These are phyloP conservation scores for Girardia tigrina DNA, from an alignment of 2,888 invertebrate species.

Conservation along the genomic window DNA sequence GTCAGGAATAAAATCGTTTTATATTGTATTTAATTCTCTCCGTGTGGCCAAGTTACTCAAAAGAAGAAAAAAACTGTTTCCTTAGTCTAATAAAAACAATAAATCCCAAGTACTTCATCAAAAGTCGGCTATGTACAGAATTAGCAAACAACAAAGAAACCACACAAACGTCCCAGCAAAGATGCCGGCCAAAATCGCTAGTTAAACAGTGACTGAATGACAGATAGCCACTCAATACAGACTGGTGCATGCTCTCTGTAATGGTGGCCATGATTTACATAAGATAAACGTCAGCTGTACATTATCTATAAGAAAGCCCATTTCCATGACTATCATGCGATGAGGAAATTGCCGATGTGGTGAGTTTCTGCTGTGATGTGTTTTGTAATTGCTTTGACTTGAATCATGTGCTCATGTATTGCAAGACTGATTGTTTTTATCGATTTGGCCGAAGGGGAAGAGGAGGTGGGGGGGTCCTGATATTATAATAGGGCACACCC, in stretches of 20 bases:
- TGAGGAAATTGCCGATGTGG: conserved; percentile 23
- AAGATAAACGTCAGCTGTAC: conserved; percentile 23
- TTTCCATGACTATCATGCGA: conserved; percentile 23
- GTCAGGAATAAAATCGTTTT: conserved; percentile 2
- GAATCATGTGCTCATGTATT: conserved; percentile 23
- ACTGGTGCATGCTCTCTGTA: conserved; percentile 5
- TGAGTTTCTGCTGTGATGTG: neutral
- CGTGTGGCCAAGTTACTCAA: conserved; percentile 23
- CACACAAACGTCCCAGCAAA: conserved; percentile 23
- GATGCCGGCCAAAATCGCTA: conserved; percentile 23
- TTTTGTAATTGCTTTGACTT: conserved; percentile 23
- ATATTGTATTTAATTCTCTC: conserved; percentile 7
- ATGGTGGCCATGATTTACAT: conserved; percentile 20
- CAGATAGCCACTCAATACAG: conserved; percentile 23
- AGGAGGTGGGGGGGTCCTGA: neutral
- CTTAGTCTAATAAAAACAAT: conserved; percentile 17
- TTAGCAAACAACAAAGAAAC: conserved; percentile 23
- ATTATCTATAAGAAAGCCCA: conserved; percentile 20
- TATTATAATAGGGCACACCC: conserved; percentile 23
- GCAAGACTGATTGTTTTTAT: conserved; percentile 23
- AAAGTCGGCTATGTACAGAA: conserved; percentile 23
- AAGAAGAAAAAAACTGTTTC: conserved; percentile 23
- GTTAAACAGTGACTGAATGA: conserved; percentile 18
- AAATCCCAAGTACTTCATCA: conserved; percentile 10
- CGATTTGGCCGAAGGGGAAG: neutral